phyloP scores from a whole-genome alignment of 2,797 vertebrate genomes.

The Callimico goeldii region DNA sequence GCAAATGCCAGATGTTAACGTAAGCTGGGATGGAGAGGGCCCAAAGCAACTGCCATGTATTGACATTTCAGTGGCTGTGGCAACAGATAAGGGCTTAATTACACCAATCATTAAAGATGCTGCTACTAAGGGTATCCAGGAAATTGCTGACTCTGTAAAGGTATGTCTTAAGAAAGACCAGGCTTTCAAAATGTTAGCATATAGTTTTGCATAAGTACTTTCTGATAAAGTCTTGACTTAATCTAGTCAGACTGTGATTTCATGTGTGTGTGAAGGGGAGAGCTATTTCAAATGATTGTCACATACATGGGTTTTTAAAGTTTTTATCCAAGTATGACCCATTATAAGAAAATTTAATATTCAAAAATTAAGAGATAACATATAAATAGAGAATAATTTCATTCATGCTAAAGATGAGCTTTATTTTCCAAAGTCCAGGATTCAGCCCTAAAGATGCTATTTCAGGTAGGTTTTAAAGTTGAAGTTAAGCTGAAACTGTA shows the following conservation, averaged over 20 bases:
- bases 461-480: constrained; percentile 36
- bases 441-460: not conserved
- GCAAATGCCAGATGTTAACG: constrained; percentile 97
- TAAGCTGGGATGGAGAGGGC: constrained; percentile 92
- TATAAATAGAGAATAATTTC: not conserved
- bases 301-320: not conserved
- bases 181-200: not conserved
- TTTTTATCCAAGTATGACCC: not conserved
- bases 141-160: constrained; percentile 94
- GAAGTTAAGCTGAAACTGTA: not conserved
- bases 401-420: not conserved
- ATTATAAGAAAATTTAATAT: constrained; percentile 32
- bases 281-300: not conserved
- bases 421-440: constrained; percentile 2
- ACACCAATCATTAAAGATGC: constrained; percentile 95
- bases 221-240: not conserved
- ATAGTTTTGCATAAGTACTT: not conserved
- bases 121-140: constrained; percentile 92
- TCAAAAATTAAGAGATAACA: not conserved
- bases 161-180: constrained; percentile 79
- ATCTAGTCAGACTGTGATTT: not conserved
- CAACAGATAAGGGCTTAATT: constrained; percentile 94
- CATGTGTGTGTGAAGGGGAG: not conserved
- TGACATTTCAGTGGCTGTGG: constrained; percentile 95
- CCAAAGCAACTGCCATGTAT: constrained; percentile 90